Percentiles rank a stretch among this genome's conserved stretches.
Evolutionary conservation across 2,797 vertebrate species (phyloP).

Genomic region (Melanotaenia parkinsoni): DNA sequence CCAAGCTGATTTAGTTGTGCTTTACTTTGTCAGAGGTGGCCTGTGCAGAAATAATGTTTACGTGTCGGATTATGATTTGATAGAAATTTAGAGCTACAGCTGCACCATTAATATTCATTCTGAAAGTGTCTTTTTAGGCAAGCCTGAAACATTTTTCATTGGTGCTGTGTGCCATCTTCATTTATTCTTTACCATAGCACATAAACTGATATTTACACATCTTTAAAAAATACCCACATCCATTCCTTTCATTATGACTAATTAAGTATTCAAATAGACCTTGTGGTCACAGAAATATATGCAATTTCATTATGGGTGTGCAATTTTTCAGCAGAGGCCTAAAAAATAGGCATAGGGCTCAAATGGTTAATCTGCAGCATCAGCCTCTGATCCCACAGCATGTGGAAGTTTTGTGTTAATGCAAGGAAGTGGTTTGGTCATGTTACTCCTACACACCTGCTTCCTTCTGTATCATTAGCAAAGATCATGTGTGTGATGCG

Average conservation of each 20-base stretch:
- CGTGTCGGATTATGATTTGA: no score
- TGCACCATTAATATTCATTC: not conserved
- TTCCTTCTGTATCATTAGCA: slow-evolving; percentile 19
- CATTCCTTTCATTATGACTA: not conserved
- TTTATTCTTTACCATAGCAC: not conserved
- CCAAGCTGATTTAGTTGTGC: no score
- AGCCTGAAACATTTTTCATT: not conserved
- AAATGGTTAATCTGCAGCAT: slow-evolving; percentile 10
- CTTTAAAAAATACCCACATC: no score
- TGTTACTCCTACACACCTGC: slow-evolving; percentile 38
- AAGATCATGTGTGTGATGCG: not conserved
- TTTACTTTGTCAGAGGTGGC: no score
- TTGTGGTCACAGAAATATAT: not conserved
- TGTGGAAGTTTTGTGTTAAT: slow-evolving; percentile 36
- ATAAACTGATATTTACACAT: not conserved
- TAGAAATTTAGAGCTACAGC: no score
- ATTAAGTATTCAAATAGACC: not conserved
- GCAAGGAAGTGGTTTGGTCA: slow-evolving; percentile 38
- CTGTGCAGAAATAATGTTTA: no score
- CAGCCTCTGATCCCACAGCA: slow-evolving; percentile 3
- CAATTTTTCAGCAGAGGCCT: not conserved
- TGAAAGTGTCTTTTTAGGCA: not conserved
- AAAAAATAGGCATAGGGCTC: not conserved
- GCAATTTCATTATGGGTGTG: no score
- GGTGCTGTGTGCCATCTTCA: not conserved